Conservation (phyloP, 2,888 invertebrate genomes). For the Tipula helvola region DNA sequence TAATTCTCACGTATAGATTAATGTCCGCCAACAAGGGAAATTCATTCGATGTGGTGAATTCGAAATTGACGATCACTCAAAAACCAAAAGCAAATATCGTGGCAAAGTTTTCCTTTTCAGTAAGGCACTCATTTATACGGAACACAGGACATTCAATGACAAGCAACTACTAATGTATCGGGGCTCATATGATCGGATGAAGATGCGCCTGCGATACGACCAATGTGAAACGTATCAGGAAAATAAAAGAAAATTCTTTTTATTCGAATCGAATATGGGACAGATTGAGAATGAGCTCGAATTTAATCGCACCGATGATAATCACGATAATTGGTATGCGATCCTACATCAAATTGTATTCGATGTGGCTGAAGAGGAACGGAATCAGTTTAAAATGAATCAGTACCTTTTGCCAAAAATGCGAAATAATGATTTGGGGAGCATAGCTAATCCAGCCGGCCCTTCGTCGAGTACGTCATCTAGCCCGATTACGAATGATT, state of each 20-base stretch:
- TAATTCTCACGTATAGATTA: neutral
- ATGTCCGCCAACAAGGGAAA: neutral
- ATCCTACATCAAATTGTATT: neutral
- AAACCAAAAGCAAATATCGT: neutral
- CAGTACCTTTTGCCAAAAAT: no score
- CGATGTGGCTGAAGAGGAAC: neutral
- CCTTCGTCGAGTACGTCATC: neutral
- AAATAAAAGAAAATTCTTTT: neutral
- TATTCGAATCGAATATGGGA: neutral
- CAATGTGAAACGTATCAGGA: neutral
- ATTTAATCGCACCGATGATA: neutral
- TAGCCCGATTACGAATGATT: neutral
- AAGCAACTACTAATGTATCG: neutral
- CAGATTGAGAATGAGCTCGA: constrained; percentile 4
- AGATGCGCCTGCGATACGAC: neutral
- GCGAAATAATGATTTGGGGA: no score
- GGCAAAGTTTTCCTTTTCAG: neutral
- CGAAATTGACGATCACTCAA: neutral
- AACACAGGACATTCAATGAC: neutral
- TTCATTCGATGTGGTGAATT: neutral
- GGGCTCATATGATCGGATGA: neutral
- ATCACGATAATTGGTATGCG: neutral
- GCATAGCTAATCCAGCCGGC: no score
- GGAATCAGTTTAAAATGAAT: no score
- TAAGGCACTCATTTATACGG: neutral